Conservation (phyloP, 2,113 vertebrate genomes). For the Gobio gobio region DNA sequence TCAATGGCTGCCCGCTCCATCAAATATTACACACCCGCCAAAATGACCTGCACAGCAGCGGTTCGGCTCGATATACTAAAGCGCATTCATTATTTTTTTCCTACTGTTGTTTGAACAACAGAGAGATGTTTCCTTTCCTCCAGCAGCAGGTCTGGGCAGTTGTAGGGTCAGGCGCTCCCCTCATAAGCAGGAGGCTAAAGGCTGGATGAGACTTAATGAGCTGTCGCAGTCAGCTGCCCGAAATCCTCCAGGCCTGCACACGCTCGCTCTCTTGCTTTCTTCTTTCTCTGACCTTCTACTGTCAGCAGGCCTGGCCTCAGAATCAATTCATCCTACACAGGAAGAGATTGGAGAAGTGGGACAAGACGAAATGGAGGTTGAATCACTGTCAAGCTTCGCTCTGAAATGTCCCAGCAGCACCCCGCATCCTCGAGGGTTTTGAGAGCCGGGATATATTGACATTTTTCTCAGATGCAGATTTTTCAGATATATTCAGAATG, state of each 20-base stretch:
- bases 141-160: conserved; percentile 46
- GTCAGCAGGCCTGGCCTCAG: conserved; percentile 54
- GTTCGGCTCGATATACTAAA: conserved; percentile 34
- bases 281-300: conserved; percentile 39
- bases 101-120: conserved; percentile 47
- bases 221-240: conserved; percentile 64
- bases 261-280: conserved; percentile 26
- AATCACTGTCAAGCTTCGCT: conserved; percentile 59
- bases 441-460: conserved; percentile 5
- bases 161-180: conserved; percentile 54
- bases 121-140: conserved; percentile 33
- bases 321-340: conserved; percentile 64
- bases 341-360: conserved; percentile 59
- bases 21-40: conserved; percentile 41
- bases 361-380: conserved; percentile 49
- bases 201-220: conserved; percentile 71
- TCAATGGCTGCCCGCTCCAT: background rate
- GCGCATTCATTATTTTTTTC: conserved; percentile 55
- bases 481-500: conserved; percentile 15
- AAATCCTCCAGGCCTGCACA: conserved; percentile 60
- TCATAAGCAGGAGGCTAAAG: conserved; percentile 62
- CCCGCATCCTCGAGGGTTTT: background rate
- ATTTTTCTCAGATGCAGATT: conserved; percentile 4
- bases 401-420: conserved; percentile 13
- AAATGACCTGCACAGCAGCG: conserved; percentile 12